Evolutionary conservation across 2,113 vertebrate genomes (phyloP).

Genomic region (Saguinus imperator): DNA sequence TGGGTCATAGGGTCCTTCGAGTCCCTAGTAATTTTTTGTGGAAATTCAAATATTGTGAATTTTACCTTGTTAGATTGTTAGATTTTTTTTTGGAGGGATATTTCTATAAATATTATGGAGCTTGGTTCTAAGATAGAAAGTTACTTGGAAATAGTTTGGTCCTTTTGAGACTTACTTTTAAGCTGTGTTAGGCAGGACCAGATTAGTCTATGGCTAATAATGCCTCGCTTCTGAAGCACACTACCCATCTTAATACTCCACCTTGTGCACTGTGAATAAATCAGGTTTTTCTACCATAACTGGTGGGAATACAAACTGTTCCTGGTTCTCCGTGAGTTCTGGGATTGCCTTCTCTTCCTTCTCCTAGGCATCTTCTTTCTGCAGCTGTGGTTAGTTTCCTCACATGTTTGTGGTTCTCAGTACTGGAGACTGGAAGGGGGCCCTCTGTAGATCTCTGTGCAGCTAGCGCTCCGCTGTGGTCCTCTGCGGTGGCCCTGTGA

Average conservation of each 20-base stretch:
- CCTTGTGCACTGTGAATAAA: background rate
- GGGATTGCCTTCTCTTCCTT: background rate
- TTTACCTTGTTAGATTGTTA: background rate
- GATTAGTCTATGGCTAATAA: background rate
- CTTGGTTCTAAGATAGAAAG: background rate
- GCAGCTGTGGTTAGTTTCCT: background rate
- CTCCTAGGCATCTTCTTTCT: background rate
- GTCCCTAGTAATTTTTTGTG: background rate
- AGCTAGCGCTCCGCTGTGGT: background rate
- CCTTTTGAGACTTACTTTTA: background rate
- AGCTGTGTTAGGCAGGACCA: background rate
- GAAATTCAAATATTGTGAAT: conserved; percentile 4
- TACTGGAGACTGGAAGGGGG: no score
- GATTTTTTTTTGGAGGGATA: background rate
- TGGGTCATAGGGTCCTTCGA: background rate
- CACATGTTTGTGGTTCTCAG: background rate
- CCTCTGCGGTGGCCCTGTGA: background rate
- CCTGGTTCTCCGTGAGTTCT: background rate
- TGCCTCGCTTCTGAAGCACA: background rate
- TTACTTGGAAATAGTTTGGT: background rate
- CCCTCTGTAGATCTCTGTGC: background rate
- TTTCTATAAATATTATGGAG: background rate
- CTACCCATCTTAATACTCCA: background rate
- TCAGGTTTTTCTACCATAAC: background rate
- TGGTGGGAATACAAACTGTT: background rate